A percentile compares a stretch with the other conserved stretches of the same genome.
These are phyloP conservation scores for Anarhynchus alexandrinus DNA, from an alignment of 2,113 vertebrate genomes.

Conservation along the genomic window DNA sequence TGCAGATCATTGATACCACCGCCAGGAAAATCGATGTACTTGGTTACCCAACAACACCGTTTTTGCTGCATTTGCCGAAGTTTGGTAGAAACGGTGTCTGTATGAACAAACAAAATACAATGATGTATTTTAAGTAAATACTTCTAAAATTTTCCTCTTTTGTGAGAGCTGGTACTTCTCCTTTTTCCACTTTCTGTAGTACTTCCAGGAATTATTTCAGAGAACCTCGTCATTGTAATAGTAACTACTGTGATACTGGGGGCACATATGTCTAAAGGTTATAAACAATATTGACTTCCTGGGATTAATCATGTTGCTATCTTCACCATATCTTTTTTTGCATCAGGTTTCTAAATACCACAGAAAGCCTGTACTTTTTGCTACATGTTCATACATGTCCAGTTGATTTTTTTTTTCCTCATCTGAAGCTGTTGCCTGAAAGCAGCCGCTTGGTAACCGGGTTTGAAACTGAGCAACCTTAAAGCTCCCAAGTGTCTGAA, in stretches of 20 bases:
- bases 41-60: background rate
- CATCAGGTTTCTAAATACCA: background rate
- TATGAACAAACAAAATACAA: background rate
- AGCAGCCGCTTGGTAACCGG: background rate
- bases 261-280: background rate
- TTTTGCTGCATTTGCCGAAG: background rate
- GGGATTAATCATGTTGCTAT: background rate
- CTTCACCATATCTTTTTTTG: background rate
- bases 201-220: background rate
- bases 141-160: background rate
- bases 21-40: background rate
- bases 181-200: background rate
- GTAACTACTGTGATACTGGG: background rate
- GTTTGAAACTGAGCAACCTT: background rate
- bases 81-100: background rate
- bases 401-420: background rate
- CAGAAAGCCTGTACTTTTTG: background rate
- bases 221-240: background rate
- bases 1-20: background rate
- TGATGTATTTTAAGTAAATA: background rate
- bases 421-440: background rate
- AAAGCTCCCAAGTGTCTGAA: background rate
- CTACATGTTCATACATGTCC: background rate
- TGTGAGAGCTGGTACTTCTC: background rate
- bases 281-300: background rate